Base-by-base conservation (phyloP, 2,888 invertebrate genomes). In the Caenorhabditis virilis region DNA sequence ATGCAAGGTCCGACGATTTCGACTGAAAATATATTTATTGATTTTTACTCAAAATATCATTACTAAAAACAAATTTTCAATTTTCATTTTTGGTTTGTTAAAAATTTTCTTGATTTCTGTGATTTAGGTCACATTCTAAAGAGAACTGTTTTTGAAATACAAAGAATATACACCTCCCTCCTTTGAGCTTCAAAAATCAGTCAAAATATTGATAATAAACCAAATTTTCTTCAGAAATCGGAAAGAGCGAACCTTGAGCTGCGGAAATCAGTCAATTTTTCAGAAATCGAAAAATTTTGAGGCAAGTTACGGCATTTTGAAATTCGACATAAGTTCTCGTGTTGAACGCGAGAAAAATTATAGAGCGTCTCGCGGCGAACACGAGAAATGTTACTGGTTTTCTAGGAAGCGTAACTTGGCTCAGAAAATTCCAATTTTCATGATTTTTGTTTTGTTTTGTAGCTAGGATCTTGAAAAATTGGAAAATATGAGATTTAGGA, bases 1-100 rank as follows among this genome's bases (percentile, higher is more conserved):
- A 79, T 76, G 51, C 79, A 79, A 20, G 68, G 66, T 5, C 79
- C 79, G 33, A 79, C 72, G 11, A 66, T 56, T 57, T 76, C 74
- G 26, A 71, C 75, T 73, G 62, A 33, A 71, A 59, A 23, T 15
- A 42, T n/a, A n/a, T n/a, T n/a, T n/a, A n/a, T n/a, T n/a, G n/a
- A n/a, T n/a, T n/a, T n/a, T n/a, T n/a, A 38, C 16, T 11, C 5
- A 4, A 15, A 36, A 36, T 36, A n/a, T 36, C 7, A 20, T 38
- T 18, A 7, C 3, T 2, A 38, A 38, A 36, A 13, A 36, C 36
- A 36, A 16, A 15, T 18, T 38, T 3, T 18, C 16, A 13, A 15
- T 36, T 36, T 15, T 36, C 4, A 7, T 7, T 36, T 13, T 36
- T 4, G 15, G 13, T 7, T 5, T 36, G 36, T 15, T 6, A 16